These are phyloP conservation scores for Subanguina moxae DNA, from an alignment of 1,140 invertebrate species.

Conservation along the genomic window DNA sequence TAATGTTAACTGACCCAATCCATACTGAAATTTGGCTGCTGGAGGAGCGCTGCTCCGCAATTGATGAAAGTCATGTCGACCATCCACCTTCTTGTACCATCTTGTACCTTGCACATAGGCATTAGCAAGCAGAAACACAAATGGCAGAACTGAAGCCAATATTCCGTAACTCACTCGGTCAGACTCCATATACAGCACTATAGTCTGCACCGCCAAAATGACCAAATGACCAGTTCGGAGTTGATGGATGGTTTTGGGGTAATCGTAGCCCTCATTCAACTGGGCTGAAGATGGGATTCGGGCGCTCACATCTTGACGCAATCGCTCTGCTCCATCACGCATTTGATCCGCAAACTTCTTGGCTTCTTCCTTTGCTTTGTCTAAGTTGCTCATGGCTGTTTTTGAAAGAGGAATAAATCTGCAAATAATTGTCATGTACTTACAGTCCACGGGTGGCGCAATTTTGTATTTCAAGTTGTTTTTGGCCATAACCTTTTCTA, in stretches of 20 bases:
- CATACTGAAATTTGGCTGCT: constrained; percentile 8
- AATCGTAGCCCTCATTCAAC: constrained; percentile 2
- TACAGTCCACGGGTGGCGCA: no score
- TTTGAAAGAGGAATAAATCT: no score
- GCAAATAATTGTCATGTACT: no score
- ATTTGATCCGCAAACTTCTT: constrained; percentile 24
- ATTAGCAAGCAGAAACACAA: constrained; percentile 13
- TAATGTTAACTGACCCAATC: constrained; percentile 5
- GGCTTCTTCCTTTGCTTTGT: constrained; percentile 24
- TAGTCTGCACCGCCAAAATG: constrained; percentile 22
- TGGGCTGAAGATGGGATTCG: background rate
- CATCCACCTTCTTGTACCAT: constrained; percentile 25
- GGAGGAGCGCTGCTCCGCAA: constrained; percentile 2
- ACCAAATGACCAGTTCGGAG: constrained; percentile 24
- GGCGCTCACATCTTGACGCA: constrained; percentile 8
- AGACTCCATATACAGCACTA: constrained; percentile 19
- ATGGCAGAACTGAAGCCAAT: constrained; percentile 14
- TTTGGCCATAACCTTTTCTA: no score
- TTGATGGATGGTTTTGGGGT: constrained; percentile 23
- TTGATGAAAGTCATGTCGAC: constrained; percentile 19
- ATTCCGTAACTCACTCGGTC: constrained; percentile 14
- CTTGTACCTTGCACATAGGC: background rate
- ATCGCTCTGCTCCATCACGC: constrained; percentile 17
- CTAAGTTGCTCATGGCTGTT: constrained; percentile 1
- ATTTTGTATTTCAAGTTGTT: no score